Evolutionary conservation across 2,113 vertebrate genomes (phyloP).

Genomic region (Engraulis encrasicolus): DNA sequence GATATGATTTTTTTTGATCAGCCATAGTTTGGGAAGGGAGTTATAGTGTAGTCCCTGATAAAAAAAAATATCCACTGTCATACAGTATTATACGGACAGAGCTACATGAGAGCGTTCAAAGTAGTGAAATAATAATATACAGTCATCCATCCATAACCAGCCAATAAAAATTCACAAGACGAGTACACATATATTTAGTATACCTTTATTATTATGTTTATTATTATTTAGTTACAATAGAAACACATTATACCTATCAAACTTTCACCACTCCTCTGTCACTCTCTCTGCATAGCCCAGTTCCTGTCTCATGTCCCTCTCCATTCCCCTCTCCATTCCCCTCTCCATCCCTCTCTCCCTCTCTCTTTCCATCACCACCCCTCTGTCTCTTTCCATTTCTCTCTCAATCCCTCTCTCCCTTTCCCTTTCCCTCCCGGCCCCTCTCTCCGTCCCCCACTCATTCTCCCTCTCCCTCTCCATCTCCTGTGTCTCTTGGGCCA

Average conservation of each 20-base stretch:
- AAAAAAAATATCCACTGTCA: too few species aligned
- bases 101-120: too few species aligned
- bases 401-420: neutral
- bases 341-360: conserved; percentile 36
- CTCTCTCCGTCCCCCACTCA: conserved; percentile 32
- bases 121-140: too few species aligned
- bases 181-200: neutral
- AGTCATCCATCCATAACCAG: too few species aligned
- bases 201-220: neutral
- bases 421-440: conserved; percentile 13
- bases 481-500: conserved; percentile 66
- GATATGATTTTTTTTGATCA: neutral
- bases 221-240: neutral
- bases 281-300: conserved; percentile 19
- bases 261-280: conserved; percentile 3
- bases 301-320: neutral
- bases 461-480: conserved; percentile 52
- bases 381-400: conserved; percentile 53
- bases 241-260: neutral
- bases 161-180: neutral
- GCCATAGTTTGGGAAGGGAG: too few species aligned
- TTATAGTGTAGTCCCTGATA: too few species aligned
- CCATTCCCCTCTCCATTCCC: neutral
- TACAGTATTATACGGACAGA: too few species aligned
- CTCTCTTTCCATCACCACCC: conserved; percentile 57